Conservation (phyloP, 1,140 invertebrate species). For the Orius insidiosus region DNA sequence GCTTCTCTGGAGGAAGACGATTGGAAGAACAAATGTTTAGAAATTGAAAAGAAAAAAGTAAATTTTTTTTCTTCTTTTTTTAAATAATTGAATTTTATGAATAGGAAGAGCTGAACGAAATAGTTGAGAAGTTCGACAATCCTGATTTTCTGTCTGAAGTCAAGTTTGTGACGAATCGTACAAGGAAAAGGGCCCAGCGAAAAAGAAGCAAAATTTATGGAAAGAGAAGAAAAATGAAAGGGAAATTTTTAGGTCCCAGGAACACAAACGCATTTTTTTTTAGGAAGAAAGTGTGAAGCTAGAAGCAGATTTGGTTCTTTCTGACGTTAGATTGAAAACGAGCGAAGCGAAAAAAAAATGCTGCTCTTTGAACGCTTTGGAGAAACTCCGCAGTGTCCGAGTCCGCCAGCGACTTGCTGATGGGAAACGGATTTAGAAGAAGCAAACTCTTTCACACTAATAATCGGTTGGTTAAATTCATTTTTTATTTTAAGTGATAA, state of each 20-base stretch:
- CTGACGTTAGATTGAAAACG: slow-evolving; percentile 47
- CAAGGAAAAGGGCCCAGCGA: slow-evolving; percentile 34
- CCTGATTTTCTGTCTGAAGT: slow-evolving; percentile 22
- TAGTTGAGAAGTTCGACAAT: slow-evolving; percentile 25
- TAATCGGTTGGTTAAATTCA: slow-evolving; percentile 23
- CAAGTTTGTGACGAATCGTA: slow-evolving; percentile 24
- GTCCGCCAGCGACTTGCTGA: slow-evolving; percentile 37
- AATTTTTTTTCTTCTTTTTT: slow-evolving; percentile 17
- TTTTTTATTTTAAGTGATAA: no score
- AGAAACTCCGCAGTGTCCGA: slow-evolving; percentile 40
- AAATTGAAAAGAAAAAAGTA: slow-evolving; percentile 25
- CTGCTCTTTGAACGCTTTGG: slow-evolving; percentile 38
- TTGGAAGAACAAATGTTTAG: slow-evolving; percentile 27
- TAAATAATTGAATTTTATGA: slow-evolving; percentile 23
- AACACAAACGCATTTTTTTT: slow-evolving; percentile 32
- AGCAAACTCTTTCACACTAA: slow-evolving; percentile 27
- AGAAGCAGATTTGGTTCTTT: slow-evolving; percentile 47
- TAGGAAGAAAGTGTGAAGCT: slow-evolving; percentile 44
- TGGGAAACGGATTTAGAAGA: slow-evolving; percentile 33
- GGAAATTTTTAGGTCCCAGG: slow-evolving; percentile 27
- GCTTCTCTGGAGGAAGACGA: slow-evolving; percentile 28
- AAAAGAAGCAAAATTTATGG: slow-evolving; percentile 29
- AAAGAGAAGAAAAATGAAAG: slow-evolving; percentile 27
- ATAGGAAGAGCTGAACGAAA: slow-evolving; percentile 28
- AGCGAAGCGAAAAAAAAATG: slow-evolving; percentile 45